phyloP scores from a whole-genome alignment of 1,140 invertebrate species.

The Eupristina koningsbergeri region DNA sequence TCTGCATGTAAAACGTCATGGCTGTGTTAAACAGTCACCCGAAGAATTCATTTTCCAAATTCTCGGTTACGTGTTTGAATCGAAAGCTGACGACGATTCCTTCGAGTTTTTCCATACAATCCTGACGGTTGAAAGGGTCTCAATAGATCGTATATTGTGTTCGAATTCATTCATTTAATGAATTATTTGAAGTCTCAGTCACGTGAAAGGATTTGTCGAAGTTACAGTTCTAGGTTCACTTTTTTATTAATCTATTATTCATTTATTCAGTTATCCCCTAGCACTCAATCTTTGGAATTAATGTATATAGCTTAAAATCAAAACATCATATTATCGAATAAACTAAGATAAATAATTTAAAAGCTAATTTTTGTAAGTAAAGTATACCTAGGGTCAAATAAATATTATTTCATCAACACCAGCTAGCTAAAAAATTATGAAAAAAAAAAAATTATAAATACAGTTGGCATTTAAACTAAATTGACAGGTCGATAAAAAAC shows the following conservation, averaged over 20 bases:
- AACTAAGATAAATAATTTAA: background rate
- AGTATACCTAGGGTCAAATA: too few species aligned
- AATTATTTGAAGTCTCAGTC: background rate
- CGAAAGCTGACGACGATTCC: slow-evolving; percentile 27
- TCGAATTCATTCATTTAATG: background rate
- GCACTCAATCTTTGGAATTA: too few species aligned
- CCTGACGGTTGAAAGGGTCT: background rate
- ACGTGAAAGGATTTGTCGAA: background rate
- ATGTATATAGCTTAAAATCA: too few species aligned
- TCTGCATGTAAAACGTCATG: too few species aligned
- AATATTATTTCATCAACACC: too few species aligned
- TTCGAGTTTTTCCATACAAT: slow-evolving; percentile 1
- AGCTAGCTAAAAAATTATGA: too few species aligned
- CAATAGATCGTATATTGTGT: background rate
- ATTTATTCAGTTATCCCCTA: background rate
- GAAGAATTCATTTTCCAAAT: slow-evolving; percentile 35
- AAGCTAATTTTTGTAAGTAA: too few species aligned
- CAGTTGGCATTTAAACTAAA: too few species aligned
- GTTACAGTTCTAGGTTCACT: background rate
- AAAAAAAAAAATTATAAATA: too few species aligned
- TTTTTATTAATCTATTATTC: background rate
- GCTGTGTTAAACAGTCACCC: background rate
- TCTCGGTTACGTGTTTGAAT: slow-evolving; percentile 16
- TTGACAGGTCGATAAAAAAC: too few species aligned
- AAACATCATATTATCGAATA: too few species aligned